Base-by-base conservation (phyloP, 2,888 invertebrate genomes). In the Nebria brevicollis region DNA sequence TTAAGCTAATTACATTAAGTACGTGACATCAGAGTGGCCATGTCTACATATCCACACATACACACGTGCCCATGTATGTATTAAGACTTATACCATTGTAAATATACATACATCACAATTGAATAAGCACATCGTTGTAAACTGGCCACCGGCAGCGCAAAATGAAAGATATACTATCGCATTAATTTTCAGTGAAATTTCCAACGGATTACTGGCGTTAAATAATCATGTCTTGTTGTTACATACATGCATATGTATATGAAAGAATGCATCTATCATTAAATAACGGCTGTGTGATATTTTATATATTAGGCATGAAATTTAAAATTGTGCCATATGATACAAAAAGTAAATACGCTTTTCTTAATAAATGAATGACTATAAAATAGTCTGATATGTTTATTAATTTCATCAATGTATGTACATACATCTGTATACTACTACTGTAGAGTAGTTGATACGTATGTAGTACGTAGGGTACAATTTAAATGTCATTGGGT, bases 1-100 rank as follows among this genome's bases (percentile, higher is more conserved):
- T 81, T 75, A 76, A 76, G 72, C 66, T 81, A 81, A 81, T 81
- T 81, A 81, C 81, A 81, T 81, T 81, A 81, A 76, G 76, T 72
- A 81, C 72, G 81, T 81, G 81, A 81, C 81, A 76, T 81, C 81
- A 81, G 81, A 81, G 73, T 78, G 34, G 78, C 79, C 75, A 74
- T 78, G 54, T 42, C 73, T 41, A 72, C 65, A 64, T 41, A 34
- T 15, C 41, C 42, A 25, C 72, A 42, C 43, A 41, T 34, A 26
- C 34, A 5, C 34, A 34, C 5, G 34, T 34, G 5, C 5, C 4
- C 8, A 26, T 41, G 64, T 34, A 54, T 66, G 41, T 75, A 66
- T 66, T 3, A 6, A 66, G n/a, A 15, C 66, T n/a, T 66, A 66
- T 66, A 15, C 7, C 66, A 13, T 54, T 54, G 54, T 54, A 54